Base-by-base conservation (phyloP, 2,113 vertebrate species). In the Ageneiosus marmoratus region DNA sequence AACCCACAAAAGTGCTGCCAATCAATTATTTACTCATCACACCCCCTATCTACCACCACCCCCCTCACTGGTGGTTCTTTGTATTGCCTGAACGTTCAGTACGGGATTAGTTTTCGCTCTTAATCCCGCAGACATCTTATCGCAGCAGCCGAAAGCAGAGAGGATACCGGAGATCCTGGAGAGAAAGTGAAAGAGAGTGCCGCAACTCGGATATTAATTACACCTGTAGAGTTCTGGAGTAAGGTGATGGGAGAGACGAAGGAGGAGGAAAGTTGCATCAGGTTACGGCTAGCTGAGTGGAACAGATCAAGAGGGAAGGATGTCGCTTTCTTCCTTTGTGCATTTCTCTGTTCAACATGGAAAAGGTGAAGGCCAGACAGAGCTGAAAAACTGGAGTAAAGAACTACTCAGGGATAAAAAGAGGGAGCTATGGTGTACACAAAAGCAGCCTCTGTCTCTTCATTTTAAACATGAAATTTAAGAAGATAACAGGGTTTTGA, bases 71-170 rank as follows among this genome's bases (percentile, higher is more conserved):
- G 88, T 92, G 87, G 11, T 56, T 88, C 91, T 90, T 91, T 95
- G 93, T 96, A 94, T 95, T 93, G 94, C 90, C 91, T 89, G 90
- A 95, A 92, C 90, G 93, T 93, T 95, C 90, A 92, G 91, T 91
- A 94, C 89, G 87, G 89, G 96, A 96, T 96, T 95, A 93, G 94
- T 95, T 97, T 97, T 96, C 95, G 90, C 93, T 96, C 95, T 95
- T 96, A 97, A 96, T 97, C 94, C 92, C 92, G 92, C 92, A 90
- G 95, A 93, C 94, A 96, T 92, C 95, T 96, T 97, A 97, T 95
- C 95, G 93, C 91, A 89, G 72, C 16, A 83, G 88, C 85, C 91
- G 93, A 95, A 97, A 97, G 94, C 80, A 82, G 93, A 96, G 95
- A 92, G 90, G 95, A 94, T 92, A 96, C 5, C 74, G 91, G 94